Base-by-base conservation (phyloP, 2,888 invertebrate genomes). In the Rotaria magnacalcarata region DNA sequence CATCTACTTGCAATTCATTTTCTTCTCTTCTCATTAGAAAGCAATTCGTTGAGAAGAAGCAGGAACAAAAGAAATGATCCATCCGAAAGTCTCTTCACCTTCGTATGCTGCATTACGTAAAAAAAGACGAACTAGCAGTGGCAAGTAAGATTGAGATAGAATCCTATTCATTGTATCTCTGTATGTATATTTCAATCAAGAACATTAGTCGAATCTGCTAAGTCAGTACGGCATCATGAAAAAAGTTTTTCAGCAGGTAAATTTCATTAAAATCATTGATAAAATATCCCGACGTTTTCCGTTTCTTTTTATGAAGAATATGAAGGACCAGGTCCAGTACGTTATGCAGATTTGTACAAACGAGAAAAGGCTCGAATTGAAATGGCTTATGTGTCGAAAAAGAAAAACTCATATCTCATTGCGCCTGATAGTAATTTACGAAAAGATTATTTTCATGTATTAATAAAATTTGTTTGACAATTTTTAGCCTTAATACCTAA, bases 401-500 rank as follows among this genome's bases (percentile, higher is more conserved):
- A 47, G 24, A 80, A 80, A 47, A 80, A 43, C 24, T 0, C 34
- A 5, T 80, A n/a, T 21, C 10, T 21, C 10, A 24, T 80, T 47
- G 80, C 80, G 47, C 80, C 80, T 80, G 80, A 80, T 47, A 47
- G 80, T 80, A 80, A 80, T 47, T 27, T 0, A 67, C 8, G 24
- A n/a, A n/a, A 8, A 43, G 14, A 41, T 43, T 24, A 11, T 47
- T 10, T 24, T 80, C 24, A 0, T 11, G 10, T 4, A 41, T 34
- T 4, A 16, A 80, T 24, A 11, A 24, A n/a, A 10, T 2, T 24
- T 80, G 47, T 24, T 47, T 2, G 4, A 47, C 14, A 7, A n/a
- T 80, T 2, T 47, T 80, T 80, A 80, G 80, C 24, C 34, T 80
- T 80, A 5, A 80, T 80, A 47, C 80, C 80, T 10, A 80, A 80